Conservation (phyloP, 2,113 vertebrate species). For the Helogale parvula region DNA sequence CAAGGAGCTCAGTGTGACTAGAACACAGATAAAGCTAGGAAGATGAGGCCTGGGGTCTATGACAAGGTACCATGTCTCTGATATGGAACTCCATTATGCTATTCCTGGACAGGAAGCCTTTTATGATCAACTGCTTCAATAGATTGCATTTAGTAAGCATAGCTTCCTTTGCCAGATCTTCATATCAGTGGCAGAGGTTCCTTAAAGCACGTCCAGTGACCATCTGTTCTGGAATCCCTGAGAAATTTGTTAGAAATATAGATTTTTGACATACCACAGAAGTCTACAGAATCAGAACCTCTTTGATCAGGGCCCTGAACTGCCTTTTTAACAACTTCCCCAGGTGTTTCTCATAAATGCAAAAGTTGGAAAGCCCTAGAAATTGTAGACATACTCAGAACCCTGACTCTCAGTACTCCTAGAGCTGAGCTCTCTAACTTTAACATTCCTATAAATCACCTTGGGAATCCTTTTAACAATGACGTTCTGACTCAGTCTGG, state of each 20-base stretch:
- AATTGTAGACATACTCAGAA: not conserved
- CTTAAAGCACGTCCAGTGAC: not conserved
- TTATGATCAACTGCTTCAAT: not conserved
- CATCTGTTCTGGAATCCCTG: not conserved
- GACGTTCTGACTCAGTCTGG: not conserved
- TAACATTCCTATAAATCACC: not conserved
- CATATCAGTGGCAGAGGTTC: not conserved
- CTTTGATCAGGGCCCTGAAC: not conserved
- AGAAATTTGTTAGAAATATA: constrained; percentile 1
- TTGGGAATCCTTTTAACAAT: not conserved
- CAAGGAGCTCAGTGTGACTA: not conserved
- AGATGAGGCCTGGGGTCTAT: not conserved
- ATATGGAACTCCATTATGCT: not conserved
- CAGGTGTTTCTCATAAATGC: not conserved
- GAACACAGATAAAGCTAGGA: not conserved
- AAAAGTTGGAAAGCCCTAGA: not conserved
- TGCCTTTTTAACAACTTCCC: not conserved
- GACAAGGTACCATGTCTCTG: not conserved
- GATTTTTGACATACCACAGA: not conserved
- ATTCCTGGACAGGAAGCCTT: not conserved
- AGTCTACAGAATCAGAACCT: not conserved
- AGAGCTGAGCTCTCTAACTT: not conserved
- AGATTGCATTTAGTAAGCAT: not conserved
- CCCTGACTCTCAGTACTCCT: not conserved
- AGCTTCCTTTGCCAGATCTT: not conserved